Evolutionary conservation across 2,888 invertebrate species (phyloP).

Genomic region (Drosophila cognata): DNA sequence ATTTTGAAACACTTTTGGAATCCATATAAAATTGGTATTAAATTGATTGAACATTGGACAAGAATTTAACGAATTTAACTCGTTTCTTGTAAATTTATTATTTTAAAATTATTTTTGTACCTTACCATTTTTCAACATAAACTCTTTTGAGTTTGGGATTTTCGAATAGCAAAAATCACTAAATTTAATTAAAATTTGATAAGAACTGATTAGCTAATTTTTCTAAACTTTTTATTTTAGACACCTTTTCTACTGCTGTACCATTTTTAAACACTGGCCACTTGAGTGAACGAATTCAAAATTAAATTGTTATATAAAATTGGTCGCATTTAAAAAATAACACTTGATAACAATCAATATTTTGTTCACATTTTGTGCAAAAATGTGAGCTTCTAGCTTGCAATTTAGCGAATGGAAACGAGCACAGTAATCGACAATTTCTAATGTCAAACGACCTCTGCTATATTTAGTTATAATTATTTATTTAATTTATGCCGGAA

Average conservation of each 20-base stretch:
- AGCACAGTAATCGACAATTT: neutral
- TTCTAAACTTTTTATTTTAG: neutral
- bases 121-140: too few species aligned
- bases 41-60: neutral
- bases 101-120: neutral
- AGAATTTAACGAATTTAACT: neutral
- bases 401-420: neutral
- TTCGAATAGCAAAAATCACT: neutral
- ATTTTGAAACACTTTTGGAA: neutral
- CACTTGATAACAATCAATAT: neutral
- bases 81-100: neutral
- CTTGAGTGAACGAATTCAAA: too few species aligned
- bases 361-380: neutral
- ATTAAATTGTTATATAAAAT: too few species aligned
- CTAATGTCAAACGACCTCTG: neutral
- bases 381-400: neutral
- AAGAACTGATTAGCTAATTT: neutral
- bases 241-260: neutral
- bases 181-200: neutral
- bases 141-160: too few species aligned
- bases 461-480: neutral
- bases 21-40: neutral
- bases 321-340: neutral
- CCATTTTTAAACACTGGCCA: neutral
- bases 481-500: conserved; percentile 15